These are phyloP conservation scores for Phyto melanocephala DNA, from an alignment of 2,888 invertebrate genomes.

Conservation along the genomic window DNA sequence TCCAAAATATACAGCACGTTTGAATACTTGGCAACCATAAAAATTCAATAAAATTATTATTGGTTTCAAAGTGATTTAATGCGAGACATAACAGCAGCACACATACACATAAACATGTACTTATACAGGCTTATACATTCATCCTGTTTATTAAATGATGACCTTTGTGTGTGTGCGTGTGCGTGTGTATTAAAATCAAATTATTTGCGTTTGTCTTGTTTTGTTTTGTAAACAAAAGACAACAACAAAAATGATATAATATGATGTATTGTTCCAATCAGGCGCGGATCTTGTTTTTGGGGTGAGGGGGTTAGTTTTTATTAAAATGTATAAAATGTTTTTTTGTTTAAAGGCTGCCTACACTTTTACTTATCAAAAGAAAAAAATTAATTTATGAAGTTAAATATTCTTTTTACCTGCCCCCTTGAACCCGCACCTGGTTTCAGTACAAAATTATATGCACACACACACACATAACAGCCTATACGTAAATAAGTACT, in stretches of 20 bases:
- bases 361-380: too few relatives aligned
- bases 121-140: not conserved
- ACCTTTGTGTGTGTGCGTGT: constrained; percentile 18
- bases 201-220: constrained; percentile 6
- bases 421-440: too few relatives aligned
- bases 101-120: not conserved
- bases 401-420: too few relatives aligned
- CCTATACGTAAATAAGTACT: not conserved
- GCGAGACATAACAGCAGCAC: not conserved
- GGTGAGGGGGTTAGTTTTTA: too few relatives aligned
- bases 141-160: constrained; percentile 43
- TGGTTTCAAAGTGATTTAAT: constrained; percentile 43
- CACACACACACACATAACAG: not conserved
- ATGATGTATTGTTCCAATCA: constrained; percentile 18
- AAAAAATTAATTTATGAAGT: too few relatives aligned
- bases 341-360: too few relatives aligned
- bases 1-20: not conserved
- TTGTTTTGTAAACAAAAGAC: not conserved
- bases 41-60: constrained; percentile 33
- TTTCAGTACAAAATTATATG: not conserved
- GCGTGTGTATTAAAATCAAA: not conserved
- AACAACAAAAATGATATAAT: constrained; percentile 9
- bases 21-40: constrained; percentile 6
- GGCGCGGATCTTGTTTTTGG: too few relatives aligned
- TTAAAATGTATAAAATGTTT: too few relatives aligned